Evolutionary conservation across 2,797 vertebrate genomes (phyloP).

Genomic region (Petrocephalus sullivani): DNA sequence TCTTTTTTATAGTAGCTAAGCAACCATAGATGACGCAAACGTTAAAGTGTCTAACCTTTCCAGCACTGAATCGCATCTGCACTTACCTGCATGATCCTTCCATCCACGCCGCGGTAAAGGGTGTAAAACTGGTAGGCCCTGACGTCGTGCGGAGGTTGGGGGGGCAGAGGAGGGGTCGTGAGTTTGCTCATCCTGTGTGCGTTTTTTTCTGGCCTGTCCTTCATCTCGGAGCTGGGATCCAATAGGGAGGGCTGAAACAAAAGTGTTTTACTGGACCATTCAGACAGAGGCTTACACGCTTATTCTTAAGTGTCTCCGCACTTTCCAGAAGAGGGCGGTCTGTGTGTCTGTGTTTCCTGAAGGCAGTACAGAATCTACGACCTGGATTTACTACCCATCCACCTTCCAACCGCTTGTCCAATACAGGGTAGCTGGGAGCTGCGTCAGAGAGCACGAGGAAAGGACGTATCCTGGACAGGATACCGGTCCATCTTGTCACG

Average conservation of each 20-base stretch:
- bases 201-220: conserved; percentile 53
- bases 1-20: neutral
- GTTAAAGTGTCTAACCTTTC: neutral
- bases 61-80: neutral
- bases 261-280: neutral
- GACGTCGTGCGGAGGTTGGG: conserved; percentile 55
- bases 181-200: conserved; percentile 47
- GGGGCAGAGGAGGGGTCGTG: conserved; percentile 44
- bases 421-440: neutral
- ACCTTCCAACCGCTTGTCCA: neutral
- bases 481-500: neutral
- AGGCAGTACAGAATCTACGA: neutral
- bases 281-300: neutral
- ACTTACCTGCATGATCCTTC: conserved; percentile 78
- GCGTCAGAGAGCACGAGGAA: neutral
- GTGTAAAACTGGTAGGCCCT: conserved; percentile 80
- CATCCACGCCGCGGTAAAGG: conserved; percentile 74
- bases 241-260: conserved; percentile 58
- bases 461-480: neutral
- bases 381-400: neutral
- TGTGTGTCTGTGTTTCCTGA: neutral
- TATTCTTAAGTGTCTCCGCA: neutral
- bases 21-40: neutral
- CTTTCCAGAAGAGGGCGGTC: neutral
- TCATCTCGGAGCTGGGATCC: conserved; percentile 58